Evolutionary conservation across 1,140 invertebrate species (phyloP), one percentile per base, ranked within the genome.

Genomic region (honey bee (Apis mellifera)): DNA sequence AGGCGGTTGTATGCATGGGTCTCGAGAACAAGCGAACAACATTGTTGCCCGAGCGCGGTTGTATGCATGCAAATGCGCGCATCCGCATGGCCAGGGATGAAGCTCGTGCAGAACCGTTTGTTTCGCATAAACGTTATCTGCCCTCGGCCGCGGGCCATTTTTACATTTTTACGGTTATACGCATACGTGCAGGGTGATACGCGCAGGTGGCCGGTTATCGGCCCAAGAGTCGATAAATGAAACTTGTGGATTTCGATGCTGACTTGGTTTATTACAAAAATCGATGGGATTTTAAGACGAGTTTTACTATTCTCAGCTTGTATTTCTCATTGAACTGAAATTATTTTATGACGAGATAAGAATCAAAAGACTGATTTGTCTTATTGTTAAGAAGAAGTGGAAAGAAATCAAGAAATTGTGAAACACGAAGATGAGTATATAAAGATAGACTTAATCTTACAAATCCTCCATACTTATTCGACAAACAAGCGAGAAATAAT

Each of bases 41-140:
- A 26, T n/a, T 1, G 78, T 3, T 3, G 26, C 21, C 9, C 48
- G n/a, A n/a, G 12, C 48, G 5, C 23, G 32, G 42, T 50, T 60
- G 52, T 80, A 66, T 80, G 69, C 70, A 81, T 73, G 78, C 65
- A 84, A 81, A 80, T 73, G 60, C 62, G 54, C 15, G 8, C 77
- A 13, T 59, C 50, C 48, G 69, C 32, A 32, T n/a, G 50, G n/a
- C 32, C 78, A 42, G 55, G 42, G 62, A 75, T 69, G 55, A 62
- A 81, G 57, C 42, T 70, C 9, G 32, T 42, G 64, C 65, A 19
- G 50, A 50, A 60, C 71, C 71, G 65, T 82, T 82, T 74, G 65
- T 74, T 73, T 74, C 78, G 62, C 77, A 74, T 83, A 73, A 73
- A 79, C 78, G 77, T 74, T 84, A 74, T 81, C 82, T 80, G 12